Conservation (phyloP, 1,140 invertebrate species). For the Eufriesea mexicana region DNA sequence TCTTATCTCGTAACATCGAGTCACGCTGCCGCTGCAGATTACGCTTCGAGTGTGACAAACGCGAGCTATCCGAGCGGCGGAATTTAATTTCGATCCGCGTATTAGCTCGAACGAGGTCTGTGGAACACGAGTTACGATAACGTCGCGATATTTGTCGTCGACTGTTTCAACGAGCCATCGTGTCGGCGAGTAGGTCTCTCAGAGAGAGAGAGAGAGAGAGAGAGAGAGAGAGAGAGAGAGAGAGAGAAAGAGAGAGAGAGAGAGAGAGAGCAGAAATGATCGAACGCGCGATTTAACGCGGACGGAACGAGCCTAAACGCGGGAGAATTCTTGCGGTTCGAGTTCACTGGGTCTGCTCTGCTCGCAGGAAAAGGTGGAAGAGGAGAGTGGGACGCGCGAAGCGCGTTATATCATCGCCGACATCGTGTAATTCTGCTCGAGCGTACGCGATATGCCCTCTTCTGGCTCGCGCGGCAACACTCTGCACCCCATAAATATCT, state of each 20-base stretch:
- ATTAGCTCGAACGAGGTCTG: too few relatives aligned
- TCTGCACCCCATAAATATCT: slow-evolving; percentile 77
- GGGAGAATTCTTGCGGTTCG: not conserved
- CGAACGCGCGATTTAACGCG: not conserved
- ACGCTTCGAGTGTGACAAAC: not conserved
- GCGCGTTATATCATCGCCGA: slow-evolving; percentile 72
- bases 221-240: too few relatives aligned
- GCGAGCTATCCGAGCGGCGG: too few relatives aligned
- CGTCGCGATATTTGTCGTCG: too few relatives aligned
- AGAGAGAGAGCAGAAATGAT: not conserved
- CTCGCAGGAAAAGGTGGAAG: not conserved
- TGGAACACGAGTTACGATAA: too few relatives aligned
- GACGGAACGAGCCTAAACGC: not conserved
- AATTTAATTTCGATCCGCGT: too few relatives aligned
- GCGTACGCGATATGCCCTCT: slow-evolving; percentile 57
- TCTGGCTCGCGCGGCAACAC: slow-evolving; percentile 60
- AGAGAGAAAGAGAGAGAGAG: too few relatives aligned
- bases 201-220: too few relatives aligned
- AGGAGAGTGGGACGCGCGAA: not conserved
- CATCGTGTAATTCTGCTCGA: slow-evolving; percentile 76
- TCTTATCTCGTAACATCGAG: not conserved
- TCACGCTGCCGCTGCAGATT: not conserved
- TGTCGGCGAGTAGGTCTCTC: too few relatives aligned
- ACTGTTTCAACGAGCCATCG: not conserved
- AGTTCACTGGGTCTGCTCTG: not conserved